Evolutionary conservation across 2,888 invertebrate species (phyloP), one percentile per base, ranked within the genome.

Genomic region (Sarcophaga subvicina): DNA sequence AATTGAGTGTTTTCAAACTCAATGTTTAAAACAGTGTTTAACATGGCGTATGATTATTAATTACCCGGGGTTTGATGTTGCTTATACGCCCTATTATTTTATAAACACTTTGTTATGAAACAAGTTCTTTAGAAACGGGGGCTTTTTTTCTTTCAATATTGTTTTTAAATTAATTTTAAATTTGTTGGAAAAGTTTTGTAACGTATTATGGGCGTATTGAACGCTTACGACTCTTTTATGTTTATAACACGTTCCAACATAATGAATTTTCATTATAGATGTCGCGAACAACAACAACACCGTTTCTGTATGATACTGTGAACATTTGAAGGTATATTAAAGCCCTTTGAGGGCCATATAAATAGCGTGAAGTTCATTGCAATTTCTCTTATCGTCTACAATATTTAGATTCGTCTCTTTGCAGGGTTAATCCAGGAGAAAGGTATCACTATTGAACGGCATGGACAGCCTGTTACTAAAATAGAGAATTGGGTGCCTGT

Each of bases 21-120:
- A 37, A 37, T 37, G 37, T 37, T 37, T 2, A 49, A 59, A 60
- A 27, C 47, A 72, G 17, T 47, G 4, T 20, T 4, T 69, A 79
- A 6, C 75, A 20, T 59, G 17, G 62, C 85, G 80, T 85, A 85
- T 85, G 77, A 75, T 63, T 69, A 67, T 54, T 49, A 77, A 77
- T 77, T 49, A 22, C n/a, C 10, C 14, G 22, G 17, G 45, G 25
- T 37, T 77, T 59, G 49, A 54, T 84, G 25, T 79, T 70, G 77
- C 63, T 80, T 71, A 85, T 80, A 71, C 80, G 83, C 17, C 69
- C 20, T 11, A 66, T 60, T 37, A 37, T 22, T 64, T 22, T 64
- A n/a, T 2, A n/a, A n/a, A 37, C 25, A 11, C 54, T 6, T n/a
- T 25, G 27, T 2, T 14, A 62, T 20, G 17, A 20, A 54, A 54